Conservation (phyloP, 2,113 vertebrate species). For the Grantiella picta region DNA sequence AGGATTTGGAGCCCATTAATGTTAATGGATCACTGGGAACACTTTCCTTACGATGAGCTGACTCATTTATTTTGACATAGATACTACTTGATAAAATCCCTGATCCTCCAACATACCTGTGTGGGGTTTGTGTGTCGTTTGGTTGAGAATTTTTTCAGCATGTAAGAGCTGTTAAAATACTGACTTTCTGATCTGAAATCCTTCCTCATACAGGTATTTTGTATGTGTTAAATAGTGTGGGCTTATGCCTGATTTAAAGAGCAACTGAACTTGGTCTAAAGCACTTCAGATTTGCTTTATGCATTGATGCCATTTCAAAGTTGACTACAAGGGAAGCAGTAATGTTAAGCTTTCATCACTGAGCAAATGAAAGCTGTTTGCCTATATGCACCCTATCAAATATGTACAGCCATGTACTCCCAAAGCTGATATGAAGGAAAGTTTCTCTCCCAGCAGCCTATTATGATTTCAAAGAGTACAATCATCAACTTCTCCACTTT, state of each 20-base stretch:
- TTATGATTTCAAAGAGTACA: constrained; percentile 31
- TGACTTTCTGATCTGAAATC: not conserved
- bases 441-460: not conserved
- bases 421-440: not conserved
- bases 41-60: not conserved
- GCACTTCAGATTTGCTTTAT: not conserved
- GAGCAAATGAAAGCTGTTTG: constrained; percentile 6
- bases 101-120: not conserved
- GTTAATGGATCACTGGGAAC: not conserved
- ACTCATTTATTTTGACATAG: not conserved
- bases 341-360: not conserved
- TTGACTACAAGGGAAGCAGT: not conserved
- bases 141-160: not conserved
- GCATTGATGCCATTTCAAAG: not conserved
- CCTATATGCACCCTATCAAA: not conserved
- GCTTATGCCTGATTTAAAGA: not conserved
- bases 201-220: not conserved
- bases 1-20: not conserved
- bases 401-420: not conserved
- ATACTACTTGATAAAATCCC: not conserved
- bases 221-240: not conserved
- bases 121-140: not conserved
- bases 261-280: not conserved
- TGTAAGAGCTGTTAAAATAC: not conserved
- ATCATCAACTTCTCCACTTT: not conserved